These are phyloP conservation scores for Metridium senile DNA, from an alignment of 92 coral and sea anemone genomes.

Conservation along the genomic window DNA sequence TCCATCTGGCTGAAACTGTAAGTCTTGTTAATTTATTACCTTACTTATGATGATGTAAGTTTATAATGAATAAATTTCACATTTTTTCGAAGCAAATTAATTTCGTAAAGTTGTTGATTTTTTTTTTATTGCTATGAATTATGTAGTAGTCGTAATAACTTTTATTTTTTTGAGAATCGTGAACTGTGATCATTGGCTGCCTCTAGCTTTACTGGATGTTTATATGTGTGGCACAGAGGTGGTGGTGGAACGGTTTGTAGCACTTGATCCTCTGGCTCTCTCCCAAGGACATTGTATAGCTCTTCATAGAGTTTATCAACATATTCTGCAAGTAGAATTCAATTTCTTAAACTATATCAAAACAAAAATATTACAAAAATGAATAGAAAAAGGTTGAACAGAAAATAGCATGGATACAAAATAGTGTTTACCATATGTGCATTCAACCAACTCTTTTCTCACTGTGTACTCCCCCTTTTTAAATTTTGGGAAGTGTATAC, in stretches of 20 bases:
- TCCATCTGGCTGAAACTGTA: neutral
- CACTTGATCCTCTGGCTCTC: neutral
- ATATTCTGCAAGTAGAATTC: constrained; percentile 5
- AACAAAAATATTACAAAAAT: neutral
- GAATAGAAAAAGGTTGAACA: neutral
- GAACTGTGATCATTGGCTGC: constrained; percentile 9
- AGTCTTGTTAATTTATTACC: neutral
- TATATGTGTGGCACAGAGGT: constrained; percentile 9
- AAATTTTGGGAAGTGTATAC: constrained; percentile 36
- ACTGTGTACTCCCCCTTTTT: constrained; percentile 40
- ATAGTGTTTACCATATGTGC: constrained; percentile 34
- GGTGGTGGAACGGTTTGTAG: neutral
- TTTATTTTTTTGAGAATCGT: neutral
- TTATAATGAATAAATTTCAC: neutral
- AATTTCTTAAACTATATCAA: neutral
- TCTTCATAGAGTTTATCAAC: constrained; percentile 14
- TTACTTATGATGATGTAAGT: too few species aligned
- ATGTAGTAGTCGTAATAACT: neutral
- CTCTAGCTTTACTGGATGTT: constrained; percentile 13
- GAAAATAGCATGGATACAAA: neutral
- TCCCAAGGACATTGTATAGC: constrained; percentile 1
- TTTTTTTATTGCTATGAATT: neutral
- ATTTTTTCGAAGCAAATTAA: neutral
- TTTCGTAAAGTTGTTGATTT: too few species aligned
- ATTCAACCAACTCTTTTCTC: constrained; percentile 33